Percentiles rank a stretch among this genome's conserved stretches.
These are phyloP conservation scores for Alces alces DNA, from an alignment of 2,113 vertebrate species.

Conservation along the genomic window DNA sequence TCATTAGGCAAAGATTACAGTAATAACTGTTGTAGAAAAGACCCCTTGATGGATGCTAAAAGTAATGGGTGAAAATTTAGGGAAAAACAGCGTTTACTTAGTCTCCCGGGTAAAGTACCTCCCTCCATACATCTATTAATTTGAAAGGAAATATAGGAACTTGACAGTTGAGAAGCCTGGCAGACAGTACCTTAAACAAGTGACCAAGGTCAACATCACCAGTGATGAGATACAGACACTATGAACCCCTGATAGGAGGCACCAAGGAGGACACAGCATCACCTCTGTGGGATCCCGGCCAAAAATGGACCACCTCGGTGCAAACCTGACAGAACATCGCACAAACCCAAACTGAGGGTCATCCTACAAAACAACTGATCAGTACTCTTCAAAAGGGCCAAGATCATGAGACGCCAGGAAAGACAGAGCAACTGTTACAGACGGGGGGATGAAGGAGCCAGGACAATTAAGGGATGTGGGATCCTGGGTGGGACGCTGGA, in stretches of 20 bases:
- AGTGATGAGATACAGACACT: accelerated
- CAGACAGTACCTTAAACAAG: not conserved
- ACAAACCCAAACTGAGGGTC: not conserved
- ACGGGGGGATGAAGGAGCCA: accelerated
- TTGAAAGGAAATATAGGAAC: not conserved
- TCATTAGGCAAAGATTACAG: not conserved
- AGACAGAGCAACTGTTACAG: not conserved
- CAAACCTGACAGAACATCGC: not conserved
- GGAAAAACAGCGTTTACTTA: not conserved
- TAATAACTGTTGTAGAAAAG: not conserved
- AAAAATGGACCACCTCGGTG: not conserved
- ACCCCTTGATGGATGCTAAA: accelerated
- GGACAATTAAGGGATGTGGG: accelerated
- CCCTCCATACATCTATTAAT: not conserved
- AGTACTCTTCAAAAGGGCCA: too few relatives aligned
- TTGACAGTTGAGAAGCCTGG: not conserved
- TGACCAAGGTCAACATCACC: accelerated
- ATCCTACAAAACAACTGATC: accelerated
- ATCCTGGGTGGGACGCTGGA: not conserved
- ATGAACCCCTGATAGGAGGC: accelerated
- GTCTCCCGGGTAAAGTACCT: not conserved
- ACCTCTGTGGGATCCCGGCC: not conserved
- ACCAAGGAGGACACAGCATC: accelerated
- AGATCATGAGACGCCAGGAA: not conserved
- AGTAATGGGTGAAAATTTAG: not conserved